Evolutionary conservation across 2,797 vertebrate species (phyloP), one percentile per base, ranked within the genome.

Genomic region (Propithecus perrieri): DNA sequence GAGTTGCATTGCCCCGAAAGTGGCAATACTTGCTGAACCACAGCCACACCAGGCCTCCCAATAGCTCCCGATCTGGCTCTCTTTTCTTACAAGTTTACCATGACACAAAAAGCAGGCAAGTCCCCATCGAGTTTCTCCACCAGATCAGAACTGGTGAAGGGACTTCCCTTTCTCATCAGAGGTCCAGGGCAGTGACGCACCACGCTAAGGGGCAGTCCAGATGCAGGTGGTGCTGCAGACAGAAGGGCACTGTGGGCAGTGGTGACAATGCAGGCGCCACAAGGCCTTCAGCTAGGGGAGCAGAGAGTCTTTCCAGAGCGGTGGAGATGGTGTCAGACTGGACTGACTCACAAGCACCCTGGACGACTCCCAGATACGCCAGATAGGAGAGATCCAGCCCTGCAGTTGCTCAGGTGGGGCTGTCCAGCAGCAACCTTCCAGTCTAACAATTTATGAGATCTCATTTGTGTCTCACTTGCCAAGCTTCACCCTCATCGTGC

Each of bases 381-480:
- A 20, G 65, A 24, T 5, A 89, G 79, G 46, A 83, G 35, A 81
- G 41, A 61, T 15, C 43, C 13, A n/a, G 85, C 33, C 59, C 90
- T 85, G 43, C 12, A 30, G 61, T n/a, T 80, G 76, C 38, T 78
- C 72, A 80, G 57, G 24, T 71, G 3, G 61, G 53, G 61, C 48
- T 79, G 14, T 30, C 38, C 46, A 76, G n/a, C 69, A 79, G 57
- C 87, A 46, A 30, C 30, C 74, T 63, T 38, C 65, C 1, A 1
- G 65, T 63, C 65, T 92, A 75, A 81, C 30, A 35, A 92, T 8
- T 65, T 46, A 38, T 2, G 63, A 35, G 57, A 85, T 30, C 67
- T 88, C 94, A 81, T 74, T 83, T 86, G 63, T 55, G 75, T 75
- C 53, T 96, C 71, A 33, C 59, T 87, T 86, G 57, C 59, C 75